Percentiles rank a stretch among this genome's conserved stretches.
These are phyloP conservation scores for Ceratotherium simum DNA, from an alignment of 2,113 vertebrate species.

Conservation along the genomic window DNA sequence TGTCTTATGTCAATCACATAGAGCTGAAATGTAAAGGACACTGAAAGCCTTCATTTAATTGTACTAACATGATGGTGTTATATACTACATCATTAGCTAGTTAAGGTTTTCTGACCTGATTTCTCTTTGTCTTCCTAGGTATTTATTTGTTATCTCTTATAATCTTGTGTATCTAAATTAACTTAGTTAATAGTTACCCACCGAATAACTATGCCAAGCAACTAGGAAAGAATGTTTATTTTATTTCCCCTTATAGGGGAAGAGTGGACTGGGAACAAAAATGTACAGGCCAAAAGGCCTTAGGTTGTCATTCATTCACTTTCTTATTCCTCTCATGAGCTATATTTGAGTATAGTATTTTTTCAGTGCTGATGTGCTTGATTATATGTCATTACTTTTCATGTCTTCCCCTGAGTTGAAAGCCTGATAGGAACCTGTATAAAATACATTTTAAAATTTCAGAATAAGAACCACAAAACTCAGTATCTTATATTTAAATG, in stretches of 20 bases:
- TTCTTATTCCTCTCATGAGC: constrained; percentile 76
- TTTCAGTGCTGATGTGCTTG: constrained; percentile 70
- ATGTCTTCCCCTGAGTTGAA: constrained; percentile 75
- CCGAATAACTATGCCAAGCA: constrained; percentile 83
- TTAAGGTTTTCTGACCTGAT: constrained; percentile 75
- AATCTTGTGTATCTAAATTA: constrained; percentile 80
- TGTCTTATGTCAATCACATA: constrained; percentile 70
- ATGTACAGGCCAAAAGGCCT: constrained; percentile 78
- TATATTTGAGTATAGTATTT: constrained; percentile 69
- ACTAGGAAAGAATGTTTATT: constrained; percentile 83
- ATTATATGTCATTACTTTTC: constrained; percentile 71
- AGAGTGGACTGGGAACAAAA: constrained; percentile 82
- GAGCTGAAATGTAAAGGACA: constrained; percentile 78
- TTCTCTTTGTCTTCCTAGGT: constrained; percentile 81
- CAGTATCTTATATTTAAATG: constrained; percentile 70
- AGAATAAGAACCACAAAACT: constrained; percentile 71
- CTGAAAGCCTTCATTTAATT: constrained; percentile 71
- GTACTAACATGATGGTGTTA: constrained; percentile 72
- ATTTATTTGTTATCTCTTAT: constrained; percentile 82
- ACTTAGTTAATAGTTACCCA: constrained; percentile 80
- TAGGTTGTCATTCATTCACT: constrained; percentile 69
- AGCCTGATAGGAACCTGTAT: constrained; percentile 73
- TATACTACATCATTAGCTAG: constrained; percentile 71
- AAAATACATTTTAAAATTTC: constrained; percentile 66
- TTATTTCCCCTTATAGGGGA: constrained; percentile 85